Evolutionary conservation across 1,140 invertebrate species (phyloP).

Genomic region (Philopotamus ludificatus): DNA sequence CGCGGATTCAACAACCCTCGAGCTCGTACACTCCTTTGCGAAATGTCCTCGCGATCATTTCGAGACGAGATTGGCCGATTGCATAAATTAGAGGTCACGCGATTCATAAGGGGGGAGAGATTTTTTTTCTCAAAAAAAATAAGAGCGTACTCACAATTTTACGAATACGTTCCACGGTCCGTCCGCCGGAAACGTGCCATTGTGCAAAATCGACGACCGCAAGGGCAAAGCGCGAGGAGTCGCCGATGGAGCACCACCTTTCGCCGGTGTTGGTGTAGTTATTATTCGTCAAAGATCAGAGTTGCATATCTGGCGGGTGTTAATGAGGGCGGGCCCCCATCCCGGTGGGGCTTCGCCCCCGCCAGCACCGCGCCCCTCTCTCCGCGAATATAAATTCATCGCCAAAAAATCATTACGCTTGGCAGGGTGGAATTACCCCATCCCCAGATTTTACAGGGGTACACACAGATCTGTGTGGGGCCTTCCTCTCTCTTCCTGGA

Average conservation of each 20-base stretch:
- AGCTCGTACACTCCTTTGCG: not conserved
- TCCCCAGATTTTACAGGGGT: constrained; percentile 28
- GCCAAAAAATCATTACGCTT: constrained; percentile 60
- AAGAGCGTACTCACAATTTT: not conserved
- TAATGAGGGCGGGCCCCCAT: constrained; percentile 53
- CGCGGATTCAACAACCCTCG: not conserved
- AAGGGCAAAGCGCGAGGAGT: not conserved
- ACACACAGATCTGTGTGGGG: constrained; percentile 17
- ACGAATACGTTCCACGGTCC: too few species aligned
- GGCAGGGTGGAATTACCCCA: constrained; percentile 54
- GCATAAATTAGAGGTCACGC: too few species aligned
- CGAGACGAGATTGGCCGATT: too few species aligned
- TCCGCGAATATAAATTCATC: constrained; percentile 59
- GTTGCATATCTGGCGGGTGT: constrained; percentile 60
- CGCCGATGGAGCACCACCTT: not conserved
- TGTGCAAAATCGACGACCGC: too few species aligned
- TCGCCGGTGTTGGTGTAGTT: constrained; percentile 30
- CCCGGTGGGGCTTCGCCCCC: constrained; percentile 52
- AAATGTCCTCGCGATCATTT: not conserved
- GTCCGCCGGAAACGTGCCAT: too few species aligned
- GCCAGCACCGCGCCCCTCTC: constrained; percentile 31
- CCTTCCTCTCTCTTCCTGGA: constrained; percentile 15
- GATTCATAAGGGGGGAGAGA: not conserved
- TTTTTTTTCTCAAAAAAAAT: not conserved
- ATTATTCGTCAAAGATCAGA: constrained; percentile 59